A percentile compares a stretch with the other conserved stretches of the same genome.
phyloP scores from a whole-genome alignment of 2,888 invertebrate species.

The Eupithecia pulchellata region DNA sequence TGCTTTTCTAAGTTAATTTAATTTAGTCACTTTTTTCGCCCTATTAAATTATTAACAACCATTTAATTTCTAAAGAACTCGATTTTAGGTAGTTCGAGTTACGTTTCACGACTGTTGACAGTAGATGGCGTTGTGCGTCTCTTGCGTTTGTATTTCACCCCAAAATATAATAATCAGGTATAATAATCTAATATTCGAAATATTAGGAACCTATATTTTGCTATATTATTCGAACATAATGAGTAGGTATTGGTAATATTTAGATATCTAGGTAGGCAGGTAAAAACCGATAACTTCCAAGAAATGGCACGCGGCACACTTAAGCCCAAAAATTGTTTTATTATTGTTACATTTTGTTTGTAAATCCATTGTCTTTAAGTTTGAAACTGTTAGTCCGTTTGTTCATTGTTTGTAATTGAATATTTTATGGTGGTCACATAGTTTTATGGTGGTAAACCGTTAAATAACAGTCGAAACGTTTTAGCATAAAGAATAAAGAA shows the following conservation, averaged over 20 bases:
- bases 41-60: too few species aligned
- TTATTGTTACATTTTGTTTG: conserved; percentile 24
- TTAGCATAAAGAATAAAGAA: background rate
- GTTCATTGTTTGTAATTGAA: conserved; percentile 19
- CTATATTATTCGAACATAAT: background rate
- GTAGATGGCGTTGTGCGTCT: background rate
- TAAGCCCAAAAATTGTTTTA: conserved; percentile 19
- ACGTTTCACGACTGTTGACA: background rate
- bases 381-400: conserved; percentile 18
- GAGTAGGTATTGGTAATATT: too few species aligned
- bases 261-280: background rate
- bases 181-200: too few species aligned
- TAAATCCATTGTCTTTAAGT: conserved; percentile 12
- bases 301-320: conserved; percentile 24
- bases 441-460: conserved; percentile 39
- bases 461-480: conserved; percentile 19
- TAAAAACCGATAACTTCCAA: conserved; percentile 5
- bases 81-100: background rate
- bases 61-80: background rate
- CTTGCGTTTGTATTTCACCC: background rate
- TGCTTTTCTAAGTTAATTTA: too few species aligned
- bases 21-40: too few species aligned
- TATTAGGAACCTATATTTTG: background rate
- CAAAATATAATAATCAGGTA: too few species aligned
- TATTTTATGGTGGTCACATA: conserved; percentile 34